Percentiles rank a stretch among this genome's conserved stretches.
Conservation (phyloP, 1,140 invertebrate species). For the Tribolium castaneum region DNA sequence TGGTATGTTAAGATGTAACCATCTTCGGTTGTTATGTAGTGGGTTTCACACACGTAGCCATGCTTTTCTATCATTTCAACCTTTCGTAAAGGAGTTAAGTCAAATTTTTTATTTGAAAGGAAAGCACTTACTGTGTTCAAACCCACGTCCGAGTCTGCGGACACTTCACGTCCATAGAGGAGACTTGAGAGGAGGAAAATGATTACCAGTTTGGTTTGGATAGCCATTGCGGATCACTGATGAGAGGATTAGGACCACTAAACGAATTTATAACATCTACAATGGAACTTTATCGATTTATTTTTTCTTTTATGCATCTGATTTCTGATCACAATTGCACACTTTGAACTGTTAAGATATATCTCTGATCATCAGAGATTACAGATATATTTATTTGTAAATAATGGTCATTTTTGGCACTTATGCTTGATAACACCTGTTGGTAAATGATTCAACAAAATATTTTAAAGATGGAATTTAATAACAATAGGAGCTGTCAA, state of each 20-base stretch:
- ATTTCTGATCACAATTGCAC: not conserved
- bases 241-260: not conserved
- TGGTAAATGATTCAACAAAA: no score
- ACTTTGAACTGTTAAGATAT: not conserved
- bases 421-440: no score
- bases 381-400: not conserved
- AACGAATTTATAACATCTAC: not conserved
- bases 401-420: no score
- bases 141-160: not conserved
- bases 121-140: not conserved
- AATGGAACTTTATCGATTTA: not conserved
- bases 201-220: not conserved
- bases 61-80: conserved; percentile 62
- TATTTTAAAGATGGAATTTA: no score
- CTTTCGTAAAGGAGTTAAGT: not conserved
- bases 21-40: conserved; percentile 74
- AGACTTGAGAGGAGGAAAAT: not conserved
- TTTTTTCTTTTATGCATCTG: not conserved
- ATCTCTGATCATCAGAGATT: not conserved
- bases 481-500: no score
- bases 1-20: conserved; percentile 77
- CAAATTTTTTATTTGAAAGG: not conserved
- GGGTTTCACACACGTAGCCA: conserved; percentile 74
- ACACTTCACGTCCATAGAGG: not conserved
- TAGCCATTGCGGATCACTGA: not conserved